These are phyloP conservation scores for Trachythela sp. DNA, from an alignment of 64 coral and sea anemone species.

Conservation along the genomic window DNA sequence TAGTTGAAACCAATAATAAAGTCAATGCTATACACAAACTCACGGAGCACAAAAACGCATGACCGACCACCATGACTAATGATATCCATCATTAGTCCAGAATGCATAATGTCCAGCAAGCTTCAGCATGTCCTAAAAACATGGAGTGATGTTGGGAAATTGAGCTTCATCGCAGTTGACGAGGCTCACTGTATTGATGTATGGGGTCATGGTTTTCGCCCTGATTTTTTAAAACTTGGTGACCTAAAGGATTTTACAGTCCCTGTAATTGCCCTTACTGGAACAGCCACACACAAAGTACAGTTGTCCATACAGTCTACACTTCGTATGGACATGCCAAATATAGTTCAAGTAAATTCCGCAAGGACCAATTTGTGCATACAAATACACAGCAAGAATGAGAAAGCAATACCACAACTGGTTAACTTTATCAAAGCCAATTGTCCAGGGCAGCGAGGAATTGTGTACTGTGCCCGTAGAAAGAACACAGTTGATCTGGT, in stretches of 20 bases:
- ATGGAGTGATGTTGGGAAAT: background rate
- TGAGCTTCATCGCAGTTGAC: background rate
- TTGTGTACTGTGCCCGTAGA: conserved; percentile 13
- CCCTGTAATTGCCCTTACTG: background rate
- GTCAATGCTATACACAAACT: too few relatives aligned
- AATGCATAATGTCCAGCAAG: too few relatives aligned
- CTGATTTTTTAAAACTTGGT: background rate
- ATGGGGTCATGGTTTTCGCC: conserved; percentile 8
- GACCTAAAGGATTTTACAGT: background rate
- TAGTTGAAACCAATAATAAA: too few relatives aligned
- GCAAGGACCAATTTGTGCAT: background rate
- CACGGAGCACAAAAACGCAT: too few relatives aligned
- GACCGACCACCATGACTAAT: too few relatives aligned
- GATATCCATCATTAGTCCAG: too few relatives aligned
- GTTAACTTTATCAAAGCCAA: background rate
- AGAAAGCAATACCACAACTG: background rate
- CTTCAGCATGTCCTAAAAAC: background rate
- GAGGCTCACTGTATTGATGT: conserved; percentile 20
- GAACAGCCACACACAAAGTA: background rate
- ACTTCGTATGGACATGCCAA: background rate
- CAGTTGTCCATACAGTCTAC: background rate
- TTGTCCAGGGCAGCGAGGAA: background rate
- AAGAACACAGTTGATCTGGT: background rate
- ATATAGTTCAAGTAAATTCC: background rate
- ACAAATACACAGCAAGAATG: background rate